Base-by-base conservation (phyloP, 1,140 invertebrate species). In the Papilio aristodemus region DNA sequence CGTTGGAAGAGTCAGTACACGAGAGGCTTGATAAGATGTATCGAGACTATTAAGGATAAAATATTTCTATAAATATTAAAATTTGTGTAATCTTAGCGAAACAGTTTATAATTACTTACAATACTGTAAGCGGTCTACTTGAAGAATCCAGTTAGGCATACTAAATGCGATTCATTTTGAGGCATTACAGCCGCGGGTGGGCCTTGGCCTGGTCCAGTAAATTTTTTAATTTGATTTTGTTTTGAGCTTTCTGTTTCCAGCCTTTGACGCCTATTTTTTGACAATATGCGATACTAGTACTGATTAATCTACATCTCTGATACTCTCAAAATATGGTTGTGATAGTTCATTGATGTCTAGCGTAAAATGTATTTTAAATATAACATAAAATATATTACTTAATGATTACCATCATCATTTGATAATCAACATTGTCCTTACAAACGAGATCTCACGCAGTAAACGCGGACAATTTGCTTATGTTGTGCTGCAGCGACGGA, bases 391-490 rank as follows among this genome's bases (percentile, higher is more conserved):
- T 13, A 39, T 13, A 10, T 13, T 39, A 13, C 10, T 4, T 4
- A 13, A 13, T 39, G 38, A 39, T 39, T 39, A 39, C 38, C 11
- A 39, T 13, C 10, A 39, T 0, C 11, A 39, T 39, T 39, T 11
- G 38, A 39, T 39, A n/a, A 39, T 39, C 10, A 39, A 39, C 38
- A 39, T 39, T 39, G 38, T 54, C 8, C n/a, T 54, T 17, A 54
- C 19, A 54, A 54, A 22, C 10, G 17, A 54, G 9, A 54, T 19
- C 46, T 54, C 2, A 32, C 46, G 4, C 19, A 22, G 46, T 54
- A 54, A 54, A 22, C 46, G 22, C 10, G 19, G 46, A 54, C 46
- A 54, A 54, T 54, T 54, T 54, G 46, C 46, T 54, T 22, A 54
- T 22, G 46, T 11, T 25, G 46, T 54, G 6, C 43, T 32, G 27